phyloP scores from a whole-genome alignment of 1,140 invertebrate species.

The Ceratina australensis region DNA sequence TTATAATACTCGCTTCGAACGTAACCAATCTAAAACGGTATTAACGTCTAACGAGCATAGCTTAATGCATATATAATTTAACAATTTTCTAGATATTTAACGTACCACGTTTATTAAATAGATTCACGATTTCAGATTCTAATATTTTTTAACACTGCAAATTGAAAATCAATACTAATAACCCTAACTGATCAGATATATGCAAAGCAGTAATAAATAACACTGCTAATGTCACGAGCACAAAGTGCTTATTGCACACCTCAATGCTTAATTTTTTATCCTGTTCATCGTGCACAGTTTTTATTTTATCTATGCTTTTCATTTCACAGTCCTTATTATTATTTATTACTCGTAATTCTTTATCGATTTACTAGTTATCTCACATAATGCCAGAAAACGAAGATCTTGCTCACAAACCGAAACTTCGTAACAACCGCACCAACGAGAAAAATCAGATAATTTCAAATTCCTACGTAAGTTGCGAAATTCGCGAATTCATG shows the following conservation, averaged over 20 bases:
- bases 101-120: no score
- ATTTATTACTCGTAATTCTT: constrained; percentile 31
- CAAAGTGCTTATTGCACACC: background rate
- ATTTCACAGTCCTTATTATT: background rate
- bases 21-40: background rate
- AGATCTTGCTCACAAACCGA: constrained; percentile 51
- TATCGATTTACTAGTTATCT: constrained; percentile 65
- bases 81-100: background rate
- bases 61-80: constrained; percentile 1
- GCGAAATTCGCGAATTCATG: background rate
- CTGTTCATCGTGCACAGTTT: background rate
- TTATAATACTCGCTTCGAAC: constrained; percentile 3
- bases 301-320: no score
- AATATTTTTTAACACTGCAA: background rate
- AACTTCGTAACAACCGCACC: constrained; percentile 57
- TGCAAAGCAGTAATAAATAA: background rate
- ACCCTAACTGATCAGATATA: no score
- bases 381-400: constrained; percentile 60
- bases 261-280: background rate
- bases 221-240: background rate
- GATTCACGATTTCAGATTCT: no score
- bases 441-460: constrained; percentile 52
- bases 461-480: constrained; percentile 72
- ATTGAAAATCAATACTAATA: background rate
- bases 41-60: constrained; percentile 8